phyloP scores from a whole-genome alignment of 2,888 invertebrate genomes.

The Tinea pellionella region DNA sequence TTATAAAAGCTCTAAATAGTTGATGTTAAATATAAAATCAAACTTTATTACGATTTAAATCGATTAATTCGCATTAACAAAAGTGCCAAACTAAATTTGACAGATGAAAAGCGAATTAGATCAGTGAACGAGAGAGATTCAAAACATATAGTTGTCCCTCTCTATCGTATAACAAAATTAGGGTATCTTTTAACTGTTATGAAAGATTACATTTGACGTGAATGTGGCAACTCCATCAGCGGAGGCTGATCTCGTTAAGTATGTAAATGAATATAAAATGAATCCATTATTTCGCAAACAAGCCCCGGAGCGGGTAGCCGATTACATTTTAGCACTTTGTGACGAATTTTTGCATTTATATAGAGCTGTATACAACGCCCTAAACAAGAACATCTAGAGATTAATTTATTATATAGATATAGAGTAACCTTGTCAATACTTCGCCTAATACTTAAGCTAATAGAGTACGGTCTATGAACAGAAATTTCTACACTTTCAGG shows the following conservation, averaged over 20 bases:
- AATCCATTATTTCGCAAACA: conserved; percentile 67
- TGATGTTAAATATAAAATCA: no score
- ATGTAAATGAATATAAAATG: conserved; percentile 69
- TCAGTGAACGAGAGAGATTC: conserved; percentile 22
- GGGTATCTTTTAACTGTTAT: conserved; percentile 17
- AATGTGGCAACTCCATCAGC: conserved; percentile 47
- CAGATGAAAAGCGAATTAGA: conserved; percentile 54
- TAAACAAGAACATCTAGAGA: not conserved
- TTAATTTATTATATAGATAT: no score
- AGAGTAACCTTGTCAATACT: no score
- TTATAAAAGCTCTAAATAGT: no score
- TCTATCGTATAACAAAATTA: conserved; percentile 24
- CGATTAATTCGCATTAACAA: not conserved
- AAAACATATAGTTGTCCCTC: conserved; percentile 27
- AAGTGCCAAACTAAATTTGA: conserved; percentile 40
- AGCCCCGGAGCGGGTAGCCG: conserved; percentile 38
- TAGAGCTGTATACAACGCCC: conserved; percentile 25
- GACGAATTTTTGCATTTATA: conserved; percentile 26
- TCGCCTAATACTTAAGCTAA: no score
- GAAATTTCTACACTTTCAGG: no score
- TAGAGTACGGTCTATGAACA: no score
- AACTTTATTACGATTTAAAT: no score
- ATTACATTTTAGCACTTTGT: conserved; percentile 44
- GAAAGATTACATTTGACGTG: conserved; percentile 53
- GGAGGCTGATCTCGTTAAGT: conserved; percentile 57